Conservation (phyloP, 2,888 invertebrate species). For the Anticlea derivata region DNA sequence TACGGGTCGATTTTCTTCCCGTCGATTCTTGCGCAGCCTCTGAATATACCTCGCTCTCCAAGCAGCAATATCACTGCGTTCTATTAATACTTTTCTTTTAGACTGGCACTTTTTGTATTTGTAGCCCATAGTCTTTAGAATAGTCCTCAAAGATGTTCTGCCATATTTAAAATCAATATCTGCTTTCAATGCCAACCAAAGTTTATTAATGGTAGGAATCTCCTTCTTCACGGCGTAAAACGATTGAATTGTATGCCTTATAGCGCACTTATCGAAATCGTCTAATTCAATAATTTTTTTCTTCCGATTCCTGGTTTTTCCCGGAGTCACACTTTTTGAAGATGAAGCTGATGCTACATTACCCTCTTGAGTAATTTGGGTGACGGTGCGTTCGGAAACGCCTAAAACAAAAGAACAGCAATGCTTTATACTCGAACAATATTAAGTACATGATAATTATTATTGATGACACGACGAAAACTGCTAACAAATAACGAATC, state of each 20-base stretch:
- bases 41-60: no score
- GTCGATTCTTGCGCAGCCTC: no score
- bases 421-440: not conserved
- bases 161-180: constrained; percentile 26
- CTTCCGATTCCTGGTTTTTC: constrained; percentile 11
- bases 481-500: no score
- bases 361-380: constrained; percentile 17
- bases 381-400: constrained; percentile 21
- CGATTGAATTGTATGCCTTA: constrained; percentile 19
- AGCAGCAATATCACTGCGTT: no score
- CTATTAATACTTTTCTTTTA: no score
- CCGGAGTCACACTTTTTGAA: constrained; percentile 19
- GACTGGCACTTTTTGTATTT: constrained; percentile 14
- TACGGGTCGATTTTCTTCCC: not conserved
- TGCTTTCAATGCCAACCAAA: constrained; percentile 18
- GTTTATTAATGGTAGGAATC: constrained; percentile 26
- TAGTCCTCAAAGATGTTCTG: constrained; percentile 23
- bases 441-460: no score
- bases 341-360: constrained; percentile 18
- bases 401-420: constrained; percentile 18
- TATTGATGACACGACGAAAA: no score
- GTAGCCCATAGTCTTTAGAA: constrained; percentile 25
- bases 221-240: constrained; percentile 24
- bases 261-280: constrained; percentile 25
- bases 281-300: constrained; percentile 19